Evolutionary conservation across 2,113 vertebrate genomes (phyloP), one percentile per base, ranked within the genome.

Genomic region (Pyrgilauda ruficollis): DNA sequence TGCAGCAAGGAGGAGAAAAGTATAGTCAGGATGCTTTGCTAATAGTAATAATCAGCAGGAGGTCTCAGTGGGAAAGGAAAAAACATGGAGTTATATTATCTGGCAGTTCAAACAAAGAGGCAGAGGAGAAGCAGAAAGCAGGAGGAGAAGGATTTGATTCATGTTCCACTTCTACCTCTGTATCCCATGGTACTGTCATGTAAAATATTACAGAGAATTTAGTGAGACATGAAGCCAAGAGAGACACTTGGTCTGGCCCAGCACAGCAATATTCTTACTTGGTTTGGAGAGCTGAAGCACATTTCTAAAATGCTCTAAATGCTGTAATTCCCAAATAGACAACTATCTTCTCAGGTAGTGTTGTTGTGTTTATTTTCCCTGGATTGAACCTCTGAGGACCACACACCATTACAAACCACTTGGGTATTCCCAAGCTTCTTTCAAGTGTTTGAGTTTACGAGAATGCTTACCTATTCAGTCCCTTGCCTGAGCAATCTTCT

Each of bases 321-420:
- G 22, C 18, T 53, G 1, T 35, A 41, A 83, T 63, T 35, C 49
- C 56, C 37, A 85, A 44, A 58, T 0, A 56, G 39, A 47, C 13
- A 56, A 13, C 3, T 37, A 41, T 9, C 13, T 78, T 43, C 41
- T 39, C 15, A 8, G 9, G 67, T 21, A 69, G 28, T n/a, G 28
- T 78, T 81, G 31, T 74, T 26, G 39, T 37, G 28, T 64, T 89
- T 68, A 3, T 63, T 81, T 77, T 35, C 59, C 24, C 56, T 61
- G 39, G 12, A n/a, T 5, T 58, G 20, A 77, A 49, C 19, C 49
- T 84, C 66, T 41, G 31, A 56, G 58, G 22, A 50, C 13, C n/a
- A 21, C 21, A 84, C 23, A 30, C 7, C 0, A 0, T 43, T 63
- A 56, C 6, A 62, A 61, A 63, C 13, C n/a, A 20, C n/a, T 61